Conservation (phyloP, 2,113 vertebrate species). For the Proteles cristata region DNA sequence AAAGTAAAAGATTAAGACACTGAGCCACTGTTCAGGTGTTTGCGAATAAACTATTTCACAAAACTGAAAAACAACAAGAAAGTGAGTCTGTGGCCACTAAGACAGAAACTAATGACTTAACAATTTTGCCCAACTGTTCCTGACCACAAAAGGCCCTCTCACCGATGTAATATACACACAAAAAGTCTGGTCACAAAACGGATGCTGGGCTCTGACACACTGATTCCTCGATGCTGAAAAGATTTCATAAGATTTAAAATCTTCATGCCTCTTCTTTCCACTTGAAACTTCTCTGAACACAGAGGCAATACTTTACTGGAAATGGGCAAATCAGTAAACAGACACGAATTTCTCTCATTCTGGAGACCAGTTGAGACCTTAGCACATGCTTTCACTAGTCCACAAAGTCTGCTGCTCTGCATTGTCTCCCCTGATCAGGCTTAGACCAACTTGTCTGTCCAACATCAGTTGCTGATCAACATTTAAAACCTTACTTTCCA, state of each 20-base stretch:
- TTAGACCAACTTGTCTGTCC: background rate
- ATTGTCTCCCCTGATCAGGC: background rate
- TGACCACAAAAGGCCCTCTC: background rate
- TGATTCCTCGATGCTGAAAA: background rate
- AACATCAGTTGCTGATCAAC: background rate
- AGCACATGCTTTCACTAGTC: background rate
- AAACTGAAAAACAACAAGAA: slow-evolving; percentile 15
- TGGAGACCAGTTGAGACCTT: background rate
- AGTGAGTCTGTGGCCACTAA: background rate
- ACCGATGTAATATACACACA: background rate
- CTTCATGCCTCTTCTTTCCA: background rate
- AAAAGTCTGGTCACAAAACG: slow-evolving; percentile 46
- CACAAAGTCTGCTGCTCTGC: background rate
- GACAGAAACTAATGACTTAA: background rate
- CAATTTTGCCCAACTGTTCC: background rate
- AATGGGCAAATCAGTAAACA: background rate
- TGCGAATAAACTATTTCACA: background rate
- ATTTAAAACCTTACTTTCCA: background rate
- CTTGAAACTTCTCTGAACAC: background rate
- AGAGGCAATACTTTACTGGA: background rate
- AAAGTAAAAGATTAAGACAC: background rate
- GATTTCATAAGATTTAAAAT: slow-evolving; percentile 51
- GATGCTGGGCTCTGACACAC: background rate
- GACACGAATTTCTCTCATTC: background rate
- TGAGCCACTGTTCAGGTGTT: background rate